Conservation (phyloP, 2,888 invertebrate species). For the Cepaea hortensis region DNA sequence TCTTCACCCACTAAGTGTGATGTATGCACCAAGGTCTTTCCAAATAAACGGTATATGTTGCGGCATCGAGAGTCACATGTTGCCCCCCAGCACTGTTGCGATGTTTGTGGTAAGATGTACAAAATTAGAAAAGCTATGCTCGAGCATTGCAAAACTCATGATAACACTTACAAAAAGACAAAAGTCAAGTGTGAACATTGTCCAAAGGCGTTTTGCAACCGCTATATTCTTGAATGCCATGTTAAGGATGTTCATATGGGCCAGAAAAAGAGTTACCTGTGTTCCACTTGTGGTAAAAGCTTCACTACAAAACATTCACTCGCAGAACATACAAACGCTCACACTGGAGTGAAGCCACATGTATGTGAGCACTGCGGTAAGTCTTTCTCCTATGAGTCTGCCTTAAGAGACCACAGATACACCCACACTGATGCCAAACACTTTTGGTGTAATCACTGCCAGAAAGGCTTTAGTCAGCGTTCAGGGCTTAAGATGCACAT, state of each 20-base stretch:
- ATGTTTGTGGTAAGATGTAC: slow-evolving; percentile 66
- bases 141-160: slow-evolving; percentile 63
- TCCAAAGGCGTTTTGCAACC: slow-evolving; percentile 60
- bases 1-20: slow-evolving; percentile 59
- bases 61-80: slow-evolving; percentile 59
- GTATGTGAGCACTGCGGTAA: slow-evolving; percentile 66
- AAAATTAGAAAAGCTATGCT: slow-evolving; percentile 61
- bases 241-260: slow-evolving; percentile 62
- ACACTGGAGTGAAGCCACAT: slow-evolving; percentile 64
- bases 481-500: slow-evolving; percentile 75
- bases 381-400: slow-evolving; percentile 66
- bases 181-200: slow-evolving; percentile 61
- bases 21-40: slow-evolving; percentile 63
- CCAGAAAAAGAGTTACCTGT: slow-evolving; percentile 61
- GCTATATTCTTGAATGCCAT: slow-evolving; percentile 60
- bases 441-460: slow-evolving; percentile 74
- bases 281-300: slow-evolving; percentile 68
- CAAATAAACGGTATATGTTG: slow-evolving; percentile 59
- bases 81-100: slow-evolving; percentile 58
- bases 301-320: slow-evolving; percentile 68
- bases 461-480: slow-evolving; percentile 73
- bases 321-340: slow-evolving; percentile 64
- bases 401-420: slow-evolving; percentile 68
- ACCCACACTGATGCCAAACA: slow-evolving; percentile 71
- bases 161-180: slow-evolving; percentile 56